Conservation (phyloP, 2,888 invertebrate genomes). For the Noctuana brunneofusca region DNA sequence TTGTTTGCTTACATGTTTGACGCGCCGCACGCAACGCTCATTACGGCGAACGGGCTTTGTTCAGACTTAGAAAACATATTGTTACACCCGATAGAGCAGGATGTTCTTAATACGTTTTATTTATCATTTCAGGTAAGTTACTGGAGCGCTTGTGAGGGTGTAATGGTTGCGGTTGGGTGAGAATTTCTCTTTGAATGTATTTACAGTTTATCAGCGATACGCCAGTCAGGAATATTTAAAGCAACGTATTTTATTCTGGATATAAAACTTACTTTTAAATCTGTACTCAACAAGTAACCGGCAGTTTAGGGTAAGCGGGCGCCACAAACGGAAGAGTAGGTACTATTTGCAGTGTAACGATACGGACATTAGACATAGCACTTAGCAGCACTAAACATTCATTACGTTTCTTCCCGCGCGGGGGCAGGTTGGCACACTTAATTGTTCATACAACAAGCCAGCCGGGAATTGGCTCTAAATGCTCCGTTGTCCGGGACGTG, state of each 20-base stretch:
- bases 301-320: constrained; percentile 14
- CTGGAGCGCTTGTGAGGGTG: constrained; percentile 58
- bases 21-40: constrained; percentile 81
- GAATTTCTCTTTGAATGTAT: constrained; percentile 64
- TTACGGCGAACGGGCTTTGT: constrained; percentile 78
- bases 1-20: constrained; percentile 83
- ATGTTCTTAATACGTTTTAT: constrained; percentile 74
- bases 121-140: constrained; percentile 79
- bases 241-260: constrained; percentile 15
- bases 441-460: constrained; percentile 81
- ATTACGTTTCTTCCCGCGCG: constrained; percentile 71
- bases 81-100: constrained; percentile 73
- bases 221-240: constrained; percentile 36
- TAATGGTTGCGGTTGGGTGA: constrained; percentile 69
- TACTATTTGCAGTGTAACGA: constrained; percentile 42
- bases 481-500: constrained; percentile 70
- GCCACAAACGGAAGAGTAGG: constrained; percentile 24
- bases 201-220: constrained; percentile 43
- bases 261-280: constrained; percentile 25
- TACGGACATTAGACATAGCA: constrained; percentile 56
- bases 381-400: constrained; percentile 70
- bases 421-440: constrained; percentile 73
- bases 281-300: constrained; percentile 35
- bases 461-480: constrained; percentile 78
- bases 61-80: constrained; percentile 77